Base-by-base conservation (phyloP, 2,797 vertebrate genomes). In the Crax fasciolata region DNA sequence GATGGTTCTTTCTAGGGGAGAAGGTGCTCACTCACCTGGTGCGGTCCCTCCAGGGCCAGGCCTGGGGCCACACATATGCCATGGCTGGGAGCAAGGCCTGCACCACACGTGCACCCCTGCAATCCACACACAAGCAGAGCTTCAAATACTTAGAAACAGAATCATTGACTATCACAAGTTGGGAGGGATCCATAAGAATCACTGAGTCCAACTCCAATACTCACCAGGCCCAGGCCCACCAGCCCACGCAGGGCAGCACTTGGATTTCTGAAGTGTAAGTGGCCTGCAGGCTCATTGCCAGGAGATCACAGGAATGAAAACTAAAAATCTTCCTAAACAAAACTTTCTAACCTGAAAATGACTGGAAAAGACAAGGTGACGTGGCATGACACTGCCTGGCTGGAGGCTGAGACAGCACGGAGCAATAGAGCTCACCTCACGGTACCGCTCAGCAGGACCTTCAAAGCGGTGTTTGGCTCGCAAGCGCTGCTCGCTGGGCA, bases 1-100 rank as follows among this genome's bases (percentile, higher is more conserved):
- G 30, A 23, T 18, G 28, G 43, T 23, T 59, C 55, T 57, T 39
- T 24, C 54, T 11, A 0, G 13, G 23, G n/a, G 3, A 0, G n/a
- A 54, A 74, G 24, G 23, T 3, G 24, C 6, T 67, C 27, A 11
- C 75, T 82, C 35, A 71, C 49, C 84, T 80, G 63, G 5, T 38
- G 44, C 6, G 12, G 27, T 3, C 48, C 19, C 15, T 39, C 27
- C 0, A 0, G 27, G 30, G 30, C 10, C 16, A 58, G 14, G 58
- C 67, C 52, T 17, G 30, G 21, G 78, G 58, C 25, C 44, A 25
- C 28, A 17, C 3, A 3, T 2, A 0, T 38, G 59, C 51, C 13
- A 16, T 30, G n/a, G 23, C 19, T 63, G 62, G 83, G 77, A 84
- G 62, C 9, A 4, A 54, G 43, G 24, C 6, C 1, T 0, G 3